phyloP scores from a whole-genome alignment of 2,888 invertebrate genomes.

The Clistopyga incitator region DNA sequence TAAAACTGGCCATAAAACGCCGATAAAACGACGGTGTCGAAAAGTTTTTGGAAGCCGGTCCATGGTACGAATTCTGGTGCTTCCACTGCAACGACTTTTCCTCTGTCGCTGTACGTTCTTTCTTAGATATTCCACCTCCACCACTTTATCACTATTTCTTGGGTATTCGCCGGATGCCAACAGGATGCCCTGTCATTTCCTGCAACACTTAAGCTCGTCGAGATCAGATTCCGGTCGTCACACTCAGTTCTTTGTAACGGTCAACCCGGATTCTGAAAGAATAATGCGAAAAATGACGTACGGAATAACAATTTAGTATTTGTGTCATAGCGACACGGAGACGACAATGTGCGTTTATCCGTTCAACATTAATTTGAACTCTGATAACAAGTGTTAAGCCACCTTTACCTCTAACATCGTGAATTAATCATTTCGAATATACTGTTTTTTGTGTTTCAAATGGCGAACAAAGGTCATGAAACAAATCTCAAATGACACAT shows the following conservation, averaged over 20 bases:
- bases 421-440: not conserved
- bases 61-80: conserved; percentile 26
- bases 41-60: conserved; percentile 63
- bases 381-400: no score
- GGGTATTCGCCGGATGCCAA: not conserved
- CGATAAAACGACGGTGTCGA: conserved; percentile 68
- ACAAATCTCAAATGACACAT: conserved; percentile 6
- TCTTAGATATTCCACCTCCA: conserved; percentile 8
- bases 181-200: not conserved
- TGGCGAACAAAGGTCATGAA: conserved; percentile 19
- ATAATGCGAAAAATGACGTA: not conserved
- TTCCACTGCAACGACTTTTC: not conserved
- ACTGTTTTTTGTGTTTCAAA: not conserved
- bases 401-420: no score
- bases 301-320: no score
- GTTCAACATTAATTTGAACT: no score
- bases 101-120: conserved; percentile 12
- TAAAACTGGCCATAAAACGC: conserved; percentile 69
- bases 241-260: not conserved
- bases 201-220: not conserved
- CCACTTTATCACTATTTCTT: conserved; percentile 11
- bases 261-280: not conserved
- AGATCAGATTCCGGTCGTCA: not conserved
- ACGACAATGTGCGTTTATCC: no score
- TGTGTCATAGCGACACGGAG: no score